These are phyloP conservation scores for Archivesica marissinica DNA, from an alignment of 1,140 invertebrate species.

Conservation along the genomic window DNA sequence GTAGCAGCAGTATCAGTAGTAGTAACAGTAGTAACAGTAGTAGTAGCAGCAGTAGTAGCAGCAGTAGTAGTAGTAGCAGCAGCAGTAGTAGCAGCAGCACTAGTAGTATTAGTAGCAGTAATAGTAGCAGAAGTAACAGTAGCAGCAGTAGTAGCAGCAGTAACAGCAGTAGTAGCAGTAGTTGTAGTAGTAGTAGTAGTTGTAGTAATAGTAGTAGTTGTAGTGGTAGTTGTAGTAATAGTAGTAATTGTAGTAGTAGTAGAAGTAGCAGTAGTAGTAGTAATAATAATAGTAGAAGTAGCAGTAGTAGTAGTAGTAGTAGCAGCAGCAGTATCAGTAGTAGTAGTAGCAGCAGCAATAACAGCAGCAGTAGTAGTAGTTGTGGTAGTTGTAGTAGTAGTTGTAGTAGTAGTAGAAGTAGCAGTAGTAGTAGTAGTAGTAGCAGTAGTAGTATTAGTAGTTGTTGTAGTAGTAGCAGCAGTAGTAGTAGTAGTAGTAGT, in stretches of 20 bases:
- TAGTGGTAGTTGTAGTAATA: conserved; percentile 44
- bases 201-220: conserved; percentile 55
- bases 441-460: conserved; percentile 23
- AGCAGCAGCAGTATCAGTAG: conserved; percentile 45
- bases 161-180: not conserved
- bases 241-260: conserved; percentile 46
- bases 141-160: conserved; percentile 38
- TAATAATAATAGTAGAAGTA: conserved; percentile 53
- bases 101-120: conserved; percentile 47
- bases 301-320: conserved; percentile 36
- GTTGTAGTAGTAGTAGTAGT: conserved; percentile 53
- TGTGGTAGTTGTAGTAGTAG: conserved; percentile 25
- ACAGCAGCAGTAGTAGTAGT: conserved; percentile 34
- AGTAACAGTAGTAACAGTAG: conserved; percentile 11
- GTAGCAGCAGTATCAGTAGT: conserved; percentile 23
- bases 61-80: conserved; percentile 13
- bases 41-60: conserved; percentile 43
- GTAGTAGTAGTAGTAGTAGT: conserved; percentile 41
- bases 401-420: conserved; percentile 33
- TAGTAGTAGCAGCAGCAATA: conserved; percentile 46
- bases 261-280: conserved; percentile 54
- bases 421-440: conserved; percentile 12
- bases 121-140: conserved; percentile 41
- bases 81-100: conserved; percentile 45
- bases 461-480: conserved; percentile 50